Conservation (phyloP, 1,140 invertebrate genomes). For the Aradophagus sp. region DNA sequence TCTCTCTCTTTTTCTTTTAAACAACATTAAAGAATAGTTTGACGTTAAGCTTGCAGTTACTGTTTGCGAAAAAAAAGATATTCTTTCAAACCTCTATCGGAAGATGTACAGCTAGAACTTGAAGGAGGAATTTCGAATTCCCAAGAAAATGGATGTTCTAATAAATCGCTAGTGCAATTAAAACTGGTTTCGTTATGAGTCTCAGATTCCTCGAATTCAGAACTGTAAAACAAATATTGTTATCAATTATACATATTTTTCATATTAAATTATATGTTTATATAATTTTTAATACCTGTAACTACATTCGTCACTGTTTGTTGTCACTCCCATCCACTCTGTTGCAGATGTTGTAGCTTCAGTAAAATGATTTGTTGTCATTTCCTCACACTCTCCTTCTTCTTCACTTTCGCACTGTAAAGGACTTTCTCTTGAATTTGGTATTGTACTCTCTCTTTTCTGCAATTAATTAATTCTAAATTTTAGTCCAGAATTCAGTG, state of each 20-base stretch:
- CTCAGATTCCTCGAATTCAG: slow-evolving; percentile 81
- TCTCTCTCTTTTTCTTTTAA: no score
- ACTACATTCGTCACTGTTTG: slow-evolving; percentile 90
- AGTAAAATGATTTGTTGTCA: slow-evolving; percentile 74
- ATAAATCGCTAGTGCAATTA: slow-evolving; percentile 71
- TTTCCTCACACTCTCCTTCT: slow-evolving; percentile 77
- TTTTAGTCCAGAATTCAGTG: no score
- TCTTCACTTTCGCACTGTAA: slow-evolving; percentile 77
- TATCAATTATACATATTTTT: no score
- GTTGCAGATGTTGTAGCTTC: slow-evolving; percentile 81
- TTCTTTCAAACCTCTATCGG: slow-evolving; percentile 89
- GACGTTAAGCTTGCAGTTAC: no score
- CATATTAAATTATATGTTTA: no score
- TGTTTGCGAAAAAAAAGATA: no score
- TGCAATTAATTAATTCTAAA: no score
- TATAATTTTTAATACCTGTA: slow-evolving; percentile 76
- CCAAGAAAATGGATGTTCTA: slow-evolving; percentile 80
- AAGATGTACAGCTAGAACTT: slow-evolving; percentile 80
- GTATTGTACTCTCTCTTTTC: slow-evolving; percentile 60
- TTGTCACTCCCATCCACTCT: slow-evolving; percentile 89
- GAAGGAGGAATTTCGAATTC: slow-evolving; percentile 85
- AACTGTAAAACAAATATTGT: slow-evolving; percentile 75
- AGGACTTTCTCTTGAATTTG: slow-evolving; percentile 61
- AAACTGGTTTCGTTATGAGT: slow-evolving; percentile 71
- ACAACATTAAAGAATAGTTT: no score